These are phyloP conservation scores for Rachycentron canadum DNA, from an alignment of 2,797 vertebrate species.

Conservation along the genomic window DNA sequence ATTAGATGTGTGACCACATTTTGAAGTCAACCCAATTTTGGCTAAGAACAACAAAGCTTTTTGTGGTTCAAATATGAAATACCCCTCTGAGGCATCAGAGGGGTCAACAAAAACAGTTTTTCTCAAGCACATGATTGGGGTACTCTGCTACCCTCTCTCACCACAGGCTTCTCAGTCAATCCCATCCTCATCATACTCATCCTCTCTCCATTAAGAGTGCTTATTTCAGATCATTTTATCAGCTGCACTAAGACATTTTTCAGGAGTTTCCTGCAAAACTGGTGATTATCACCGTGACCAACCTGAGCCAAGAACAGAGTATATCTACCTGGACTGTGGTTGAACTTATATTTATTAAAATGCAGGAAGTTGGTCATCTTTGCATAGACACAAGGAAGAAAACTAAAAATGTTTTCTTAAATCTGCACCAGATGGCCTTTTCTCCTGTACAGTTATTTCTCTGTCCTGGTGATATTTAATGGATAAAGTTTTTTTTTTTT, in stretches of 20 bases:
- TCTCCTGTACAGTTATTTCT: background rate
- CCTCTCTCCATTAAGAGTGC: background rate
- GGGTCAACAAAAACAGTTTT: constrained; percentile 14
- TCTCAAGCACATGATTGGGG: constrained; percentile 24
- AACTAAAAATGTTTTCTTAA: background rate
- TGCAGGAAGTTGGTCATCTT: background rate
- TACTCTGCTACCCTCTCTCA: background rate
- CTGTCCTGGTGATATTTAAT: background rate
- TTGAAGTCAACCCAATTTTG: background rate
- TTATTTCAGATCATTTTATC: background rate
- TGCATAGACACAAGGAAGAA: constrained; percentile 12
- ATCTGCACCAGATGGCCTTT: background rate
- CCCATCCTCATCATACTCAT: no score
- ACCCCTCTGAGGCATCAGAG: constrained; percentile 14
- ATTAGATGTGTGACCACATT: background rate
- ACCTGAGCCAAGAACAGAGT: background rate
- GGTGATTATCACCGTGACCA: background rate
- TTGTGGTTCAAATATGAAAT: constrained; percentile 26
- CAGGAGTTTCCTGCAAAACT: background rate
- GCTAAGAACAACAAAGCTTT: constrained; percentile 1
- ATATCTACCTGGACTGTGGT: background rate
- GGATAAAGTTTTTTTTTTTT: no score
- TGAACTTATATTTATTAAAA: background rate
- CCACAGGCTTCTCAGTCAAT: background rate
- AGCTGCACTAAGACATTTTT: background rate